Conservation (phyloP, 2,113 vertebrate genomes). For the Rhinolophus ferrumequinum region DNA sequence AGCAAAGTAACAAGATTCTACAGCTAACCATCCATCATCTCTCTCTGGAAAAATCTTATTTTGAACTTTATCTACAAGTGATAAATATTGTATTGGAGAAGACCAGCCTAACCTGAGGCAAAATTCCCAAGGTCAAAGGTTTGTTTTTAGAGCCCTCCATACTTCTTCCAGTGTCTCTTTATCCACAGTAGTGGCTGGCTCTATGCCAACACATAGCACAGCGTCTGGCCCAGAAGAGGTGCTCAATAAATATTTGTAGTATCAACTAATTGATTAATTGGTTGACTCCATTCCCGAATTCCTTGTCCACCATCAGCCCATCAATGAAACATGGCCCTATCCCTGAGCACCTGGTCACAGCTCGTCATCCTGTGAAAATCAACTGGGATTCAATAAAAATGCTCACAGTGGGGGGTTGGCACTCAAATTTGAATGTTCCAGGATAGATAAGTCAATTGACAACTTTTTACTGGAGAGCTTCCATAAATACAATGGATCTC, state of each 20-base stretch:
- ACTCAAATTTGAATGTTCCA: conserved; percentile 47
- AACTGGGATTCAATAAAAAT: conserved; percentile 15
- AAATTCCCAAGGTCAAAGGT: conserved; percentile 1
- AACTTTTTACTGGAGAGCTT: neutral
- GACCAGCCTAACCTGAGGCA: neutral
- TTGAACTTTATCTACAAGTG: neutral
- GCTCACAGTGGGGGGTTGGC: neutral
- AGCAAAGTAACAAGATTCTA: neutral
- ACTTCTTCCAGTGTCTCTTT: neutral
- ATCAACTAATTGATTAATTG: neutral
- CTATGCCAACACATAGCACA: neutral
- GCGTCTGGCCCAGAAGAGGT: neutral
- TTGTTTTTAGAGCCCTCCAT: neutral
- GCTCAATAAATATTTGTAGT: neutral
- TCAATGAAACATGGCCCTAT: neutral
- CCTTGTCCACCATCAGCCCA: neutral
- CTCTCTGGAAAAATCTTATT: neutral
- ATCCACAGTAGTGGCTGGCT: neutral
- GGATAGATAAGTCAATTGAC: conserved; percentile 6
- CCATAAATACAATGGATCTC: neutral
- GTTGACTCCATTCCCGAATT: neutral
- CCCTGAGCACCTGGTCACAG: neutral
- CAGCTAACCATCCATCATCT: neutral
- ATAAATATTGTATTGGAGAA: conserved; percentile 43
- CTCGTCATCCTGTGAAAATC: neutral